Evolutionary conservation across 2,113 vertebrate species (phyloP).

Genomic region (Eulemur macaco): DNA sequence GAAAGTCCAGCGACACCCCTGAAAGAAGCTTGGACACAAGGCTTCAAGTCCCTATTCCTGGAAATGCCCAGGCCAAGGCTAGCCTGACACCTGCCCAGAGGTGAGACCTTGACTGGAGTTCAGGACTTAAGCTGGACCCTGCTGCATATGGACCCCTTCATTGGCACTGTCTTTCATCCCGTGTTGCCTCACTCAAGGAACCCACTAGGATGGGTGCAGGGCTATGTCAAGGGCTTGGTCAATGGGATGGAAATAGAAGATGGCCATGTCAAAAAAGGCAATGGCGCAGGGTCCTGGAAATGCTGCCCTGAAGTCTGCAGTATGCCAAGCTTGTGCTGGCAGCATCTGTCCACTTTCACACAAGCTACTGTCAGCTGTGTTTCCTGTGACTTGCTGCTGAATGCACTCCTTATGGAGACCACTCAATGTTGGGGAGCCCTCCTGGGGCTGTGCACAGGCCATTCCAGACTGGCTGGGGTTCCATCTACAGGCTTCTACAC

Average conservation of each 20-base stretch:
- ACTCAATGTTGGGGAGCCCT: not conserved
- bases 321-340: not conserved
- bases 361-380: not conserved
- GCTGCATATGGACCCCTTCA: not conserved
- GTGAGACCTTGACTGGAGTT: not conserved
- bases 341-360: not conserved
- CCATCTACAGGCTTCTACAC: not conserved
- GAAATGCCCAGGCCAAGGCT: not conserved
- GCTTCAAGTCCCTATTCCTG: not conserved
- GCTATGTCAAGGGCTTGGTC: not conserved
- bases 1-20: not conserved
- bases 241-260: not conserved
- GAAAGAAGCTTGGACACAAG: not conserved
- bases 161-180: not conserved
- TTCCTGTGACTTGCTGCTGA: not conserved
- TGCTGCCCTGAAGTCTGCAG: not conserved
- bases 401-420: not conserved
- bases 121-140: not conserved
- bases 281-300: not conserved
- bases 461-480: not conserved
- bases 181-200: not conserved
- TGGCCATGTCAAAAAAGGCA: not conserved
- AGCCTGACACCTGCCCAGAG: not conserved
- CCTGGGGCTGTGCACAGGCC: no score
- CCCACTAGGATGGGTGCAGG: fast-evolving